phyloP scores from a whole-genome alignment of 1,140 invertebrate genomes.

The Diprion similis region DNA sequence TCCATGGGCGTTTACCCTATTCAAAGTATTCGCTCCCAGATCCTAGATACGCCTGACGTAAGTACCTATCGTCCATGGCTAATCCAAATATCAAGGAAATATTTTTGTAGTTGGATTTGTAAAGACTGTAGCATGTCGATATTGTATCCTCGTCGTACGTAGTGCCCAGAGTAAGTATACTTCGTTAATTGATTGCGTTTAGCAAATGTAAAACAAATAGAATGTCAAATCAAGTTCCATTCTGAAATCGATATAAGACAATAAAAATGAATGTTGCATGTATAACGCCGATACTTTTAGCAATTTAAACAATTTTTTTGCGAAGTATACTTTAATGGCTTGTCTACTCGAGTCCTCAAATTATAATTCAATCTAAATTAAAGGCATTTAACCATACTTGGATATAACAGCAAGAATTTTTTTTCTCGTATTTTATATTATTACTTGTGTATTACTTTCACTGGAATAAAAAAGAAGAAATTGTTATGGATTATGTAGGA shows the following conservation, averaged over 20 bases:
- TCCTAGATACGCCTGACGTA: slow-evolving; percentile 86
- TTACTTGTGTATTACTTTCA: too few species aligned
- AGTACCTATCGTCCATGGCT: slow-evolving; percentile 62
- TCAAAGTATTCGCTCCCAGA: slow-evolving; percentile 83
- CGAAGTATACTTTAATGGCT: slow-evolving; percentile 30
- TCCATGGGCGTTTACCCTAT: slow-evolving; percentile 88
- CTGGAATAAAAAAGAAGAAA: too few species aligned
- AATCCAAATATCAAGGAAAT: background rate
- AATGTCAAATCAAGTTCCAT: too few species aligned
- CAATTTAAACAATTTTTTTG: slow-evolving; percentile 12
- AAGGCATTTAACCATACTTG: too few species aligned
- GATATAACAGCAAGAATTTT: background rate
- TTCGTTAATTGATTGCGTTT: background rate
- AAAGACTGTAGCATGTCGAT: slow-evolving; percentile 40
- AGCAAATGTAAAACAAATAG: too few species aligned
- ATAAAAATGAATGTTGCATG: too few species aligned
- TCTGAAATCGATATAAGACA: too few species aligned
- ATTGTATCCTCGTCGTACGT: slow-evolving; percentile 28
- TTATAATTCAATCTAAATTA: too few species aligned
- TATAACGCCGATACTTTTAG: background rate
- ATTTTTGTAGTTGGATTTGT: slow-evolving; percentile 22
- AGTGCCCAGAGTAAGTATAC: background rate
- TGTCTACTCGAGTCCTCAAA: slow-evolving; percentile 8
- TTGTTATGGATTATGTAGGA: too few species aligned
- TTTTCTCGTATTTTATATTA: background rate